phyloP scores from a whole-genome alignment of 2,113 vertebrate species.

The Ranitomeya variabilis region DNA sequence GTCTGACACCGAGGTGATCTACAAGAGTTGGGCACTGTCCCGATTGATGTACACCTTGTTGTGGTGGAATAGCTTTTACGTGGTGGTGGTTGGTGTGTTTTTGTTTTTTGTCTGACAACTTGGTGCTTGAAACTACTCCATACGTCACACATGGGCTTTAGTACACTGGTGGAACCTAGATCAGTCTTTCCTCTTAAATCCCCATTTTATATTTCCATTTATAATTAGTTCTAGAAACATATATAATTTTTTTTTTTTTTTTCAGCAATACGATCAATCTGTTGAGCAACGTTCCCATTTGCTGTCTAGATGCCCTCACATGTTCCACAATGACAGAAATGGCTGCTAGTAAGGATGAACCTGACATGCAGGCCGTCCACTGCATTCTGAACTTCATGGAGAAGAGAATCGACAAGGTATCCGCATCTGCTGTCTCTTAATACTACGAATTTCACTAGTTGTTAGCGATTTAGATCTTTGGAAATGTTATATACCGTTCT shows the following conservation, averaged over 20 bases:
- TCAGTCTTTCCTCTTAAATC: no score
- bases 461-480: background rate
- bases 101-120: no score
- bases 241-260: constrained; percentile 55
- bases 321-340: constrained; percentile 82
- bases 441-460: background rate
- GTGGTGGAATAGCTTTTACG: no score
- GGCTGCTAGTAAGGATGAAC: constrained; percentile 79
- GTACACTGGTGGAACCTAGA: no score
- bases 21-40: no score
- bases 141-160: no score
- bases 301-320: constrained; percentile 91
- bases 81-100: no score
- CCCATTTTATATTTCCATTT: no score
- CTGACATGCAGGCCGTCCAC: constrained; percentile 88
- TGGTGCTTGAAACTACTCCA: no score
- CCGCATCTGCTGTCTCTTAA: background rate
- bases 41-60: no score
- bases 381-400: constrained; percentile 93
- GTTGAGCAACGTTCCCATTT: constrained; percentile 92
- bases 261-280: constrained; percentile 93
- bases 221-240: no score
- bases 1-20: no score
- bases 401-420: constrained; percentile 96
- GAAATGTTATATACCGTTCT: background rate